These are phyloP conservation scores for Heliconius erato DNA, from an alignment of 2,888 invertebrate species.

Conservation along the genomic window DNA sequence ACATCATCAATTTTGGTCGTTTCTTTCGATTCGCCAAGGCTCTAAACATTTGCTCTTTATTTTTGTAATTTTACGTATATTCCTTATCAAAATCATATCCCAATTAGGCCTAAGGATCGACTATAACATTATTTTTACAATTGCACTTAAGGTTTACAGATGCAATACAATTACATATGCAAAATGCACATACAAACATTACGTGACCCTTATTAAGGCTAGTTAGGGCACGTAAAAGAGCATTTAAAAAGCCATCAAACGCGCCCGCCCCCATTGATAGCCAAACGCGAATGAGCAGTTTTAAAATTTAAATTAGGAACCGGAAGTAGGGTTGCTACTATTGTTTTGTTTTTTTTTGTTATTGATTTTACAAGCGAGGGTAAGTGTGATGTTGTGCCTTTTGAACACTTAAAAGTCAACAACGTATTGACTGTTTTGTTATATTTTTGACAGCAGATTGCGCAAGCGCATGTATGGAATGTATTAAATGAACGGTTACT, in stretches of 20 bases:
- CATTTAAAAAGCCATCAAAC: conserved; percentile 44
- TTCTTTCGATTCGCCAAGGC: not conserved
- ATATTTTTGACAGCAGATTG: not conserved
- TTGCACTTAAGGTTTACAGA: not conserved
- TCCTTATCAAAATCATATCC: not conserved
- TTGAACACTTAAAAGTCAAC: conserved; percentile 3
- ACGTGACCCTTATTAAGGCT: conserved; percentile 33
- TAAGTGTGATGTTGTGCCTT: conserved; percentile 17
- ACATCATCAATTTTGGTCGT: not conserved
- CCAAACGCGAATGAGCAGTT: conserved; percentile 43
- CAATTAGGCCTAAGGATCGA: not conserved
- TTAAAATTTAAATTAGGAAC: conserved; percentile 41
- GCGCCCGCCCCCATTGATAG: conserved; percentile 47
- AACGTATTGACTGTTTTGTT: not conserved
- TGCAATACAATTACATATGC: not conserved
- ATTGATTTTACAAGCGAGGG: conserved; percentile 6
- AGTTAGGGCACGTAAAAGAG: conserved; percentile 31
- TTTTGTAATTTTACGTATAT: not conserved
- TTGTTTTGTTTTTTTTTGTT: conserved; percentile 7
- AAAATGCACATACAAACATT: conserved; percentile 18
- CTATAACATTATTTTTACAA: not conserved
- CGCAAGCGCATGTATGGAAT: not conserved
- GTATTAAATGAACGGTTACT: not conserved
- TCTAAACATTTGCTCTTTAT: not conserved
- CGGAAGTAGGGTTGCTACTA: conserved; percentile 27